Base-by-base conservation (phyloP, 2,888 invertebrate genomes). In the Pseudococcus viburni region DNA sequence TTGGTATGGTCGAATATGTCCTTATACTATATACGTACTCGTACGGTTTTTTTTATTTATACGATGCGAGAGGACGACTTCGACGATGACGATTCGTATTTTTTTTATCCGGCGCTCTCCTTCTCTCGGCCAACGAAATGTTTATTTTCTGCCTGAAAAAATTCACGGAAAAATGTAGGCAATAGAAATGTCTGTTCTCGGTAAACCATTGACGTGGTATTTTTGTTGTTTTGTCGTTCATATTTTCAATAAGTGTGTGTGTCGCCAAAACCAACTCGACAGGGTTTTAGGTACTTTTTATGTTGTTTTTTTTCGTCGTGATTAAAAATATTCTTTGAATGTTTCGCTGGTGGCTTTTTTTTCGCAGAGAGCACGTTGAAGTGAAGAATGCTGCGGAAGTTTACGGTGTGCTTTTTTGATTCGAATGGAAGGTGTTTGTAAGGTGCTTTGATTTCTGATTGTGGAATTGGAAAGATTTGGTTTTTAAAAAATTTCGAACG, bases 121-220 rank as follows among this genome's bases (percentile, higher is more conserved):
- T 33, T 33, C 26, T 33, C 26, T 33, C 26, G 26, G 26, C 26
- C 26, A 33, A 33, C 26, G 26, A 33, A 33, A 80, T 80, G 80
- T 80, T 80, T 80, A 80, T 80, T 80, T 80, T 80, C 80, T 80
- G 80, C 80, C 80, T 80, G 80, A 80, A 80, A 80, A 80, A 80
- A 80, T 80, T 80, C 80, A 42, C 80, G n/a, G 80, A 80, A 80
- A 80, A 80, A 80, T 73, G 68, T 73, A 73, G 68, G 68, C 68
- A 73, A 73, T 73, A 73, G 68, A 73, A 12, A 73, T 73, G 68
- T 73, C 68, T 73, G 26, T 59, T 33, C 26, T 26, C 12, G 68
- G 68, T 73, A 73, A 73, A 73, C 68, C 68, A 73, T 73, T 15
- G 68, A 73, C 68, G 68, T 33, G 68, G 68, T 73, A 73, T 73